A percentile compares a stretch with the other conserved stretches of the same genome.
Evolutionary conservation across 2,888 invertebrate species (phyloP).

Genomic region (Silvanus unidentatus): DNA sequence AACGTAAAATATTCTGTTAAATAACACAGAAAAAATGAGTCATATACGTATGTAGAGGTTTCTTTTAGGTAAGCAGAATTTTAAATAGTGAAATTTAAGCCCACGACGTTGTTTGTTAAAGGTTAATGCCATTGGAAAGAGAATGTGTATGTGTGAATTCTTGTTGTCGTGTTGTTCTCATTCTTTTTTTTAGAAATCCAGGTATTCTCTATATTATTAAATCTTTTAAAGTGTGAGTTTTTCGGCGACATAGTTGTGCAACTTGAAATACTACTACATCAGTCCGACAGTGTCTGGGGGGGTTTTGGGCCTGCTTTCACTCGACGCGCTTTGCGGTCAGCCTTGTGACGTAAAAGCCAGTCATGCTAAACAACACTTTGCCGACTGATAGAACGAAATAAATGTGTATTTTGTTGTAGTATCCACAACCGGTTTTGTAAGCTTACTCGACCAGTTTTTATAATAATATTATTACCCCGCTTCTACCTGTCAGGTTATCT

Average conservation of each 20-base stretch:
- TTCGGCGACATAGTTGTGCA: conserved; percentile 5
- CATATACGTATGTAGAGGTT: too few species aligned
- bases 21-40: too few species aligned
- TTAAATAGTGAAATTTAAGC: too few species aligned
- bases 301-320: conserved; percentile 19
- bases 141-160: too few species aligned
- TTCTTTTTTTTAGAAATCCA: too few species aligned
- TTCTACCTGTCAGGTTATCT: conserved; percentile 18
- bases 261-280: background rate
- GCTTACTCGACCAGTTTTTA: conserved; percentile 24
- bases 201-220: too few species aligned
- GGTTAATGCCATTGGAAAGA: background rate
- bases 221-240: background rate
- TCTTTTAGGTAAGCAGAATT: too few species aligned
- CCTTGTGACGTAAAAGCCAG: conserved; percentile 35
- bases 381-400: conserved; percentile 10
- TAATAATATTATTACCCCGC: conserved; percentile 17
- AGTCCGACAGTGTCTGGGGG: background rate
- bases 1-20: too few species aligned
- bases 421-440: conserved; percentile 23
- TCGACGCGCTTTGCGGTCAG: conserved; percentile 13
- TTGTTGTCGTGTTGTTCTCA: too few species aligned
- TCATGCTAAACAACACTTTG: conserved; percentile 26
- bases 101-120: background rate
- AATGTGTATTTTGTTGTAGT: conserved; percentile 1